These are phyloP conservation scores for Dascillus cervinus DNA, from an alignment of 2,888 invertebrate species.

Conservation along the genomic window DNA sequence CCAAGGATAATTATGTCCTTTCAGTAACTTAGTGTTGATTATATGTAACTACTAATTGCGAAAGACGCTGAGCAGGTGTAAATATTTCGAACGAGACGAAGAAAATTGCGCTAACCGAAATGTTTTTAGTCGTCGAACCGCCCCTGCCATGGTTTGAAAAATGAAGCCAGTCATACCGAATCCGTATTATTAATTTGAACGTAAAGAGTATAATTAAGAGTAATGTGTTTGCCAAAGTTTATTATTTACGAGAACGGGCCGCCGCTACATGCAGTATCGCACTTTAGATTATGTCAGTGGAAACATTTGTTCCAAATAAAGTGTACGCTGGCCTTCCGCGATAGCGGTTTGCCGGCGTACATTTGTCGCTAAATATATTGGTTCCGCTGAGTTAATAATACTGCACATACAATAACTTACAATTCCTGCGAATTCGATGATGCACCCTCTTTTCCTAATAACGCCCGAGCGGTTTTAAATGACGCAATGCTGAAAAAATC, in stretches of 20 bases:
- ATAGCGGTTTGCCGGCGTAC: constrained; percentile 24
- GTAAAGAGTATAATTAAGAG: constrained; percentile 27
- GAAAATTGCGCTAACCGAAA: too few relatives aligned
- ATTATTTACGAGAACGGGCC: constrained; percentile 29
- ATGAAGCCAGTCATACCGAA: constrained; percentile 6
- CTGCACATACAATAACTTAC: too few relatives aligned
- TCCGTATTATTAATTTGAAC: constrained; percentile 26
- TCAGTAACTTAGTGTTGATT: too few relatives aligned
- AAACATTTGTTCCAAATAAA: constrained; percentile 31
- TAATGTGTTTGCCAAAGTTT: constrained; percentile 31
- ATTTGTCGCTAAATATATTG: constrained; percentile 21
- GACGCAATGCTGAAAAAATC: too few relatives aligned
- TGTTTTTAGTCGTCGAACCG: too few relatives aligned
- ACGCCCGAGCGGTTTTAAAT: too few relatives aligned
- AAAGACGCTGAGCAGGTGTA: too few relatives aligned
- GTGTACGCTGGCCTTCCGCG: constrained; percentile 25
- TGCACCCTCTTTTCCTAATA: too few relatives aligned
- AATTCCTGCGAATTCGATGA: too few relatives aligned
- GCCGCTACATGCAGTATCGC: constrained; percentile 20
- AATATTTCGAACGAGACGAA: too few relatives aligned
- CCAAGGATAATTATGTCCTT: constrained; percentile 26
- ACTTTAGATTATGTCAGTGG: constrained; percentile 30
- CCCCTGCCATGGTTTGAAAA: background rate
- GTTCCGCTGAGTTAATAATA: too few relatives aligned
- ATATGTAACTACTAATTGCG: too few relatives aligned